These are phyloP conservation scores for Cephalopterus ornatus DNA, from an alignment of 2,113 vertebrate species.

Conservation along the genomic window DNA sequence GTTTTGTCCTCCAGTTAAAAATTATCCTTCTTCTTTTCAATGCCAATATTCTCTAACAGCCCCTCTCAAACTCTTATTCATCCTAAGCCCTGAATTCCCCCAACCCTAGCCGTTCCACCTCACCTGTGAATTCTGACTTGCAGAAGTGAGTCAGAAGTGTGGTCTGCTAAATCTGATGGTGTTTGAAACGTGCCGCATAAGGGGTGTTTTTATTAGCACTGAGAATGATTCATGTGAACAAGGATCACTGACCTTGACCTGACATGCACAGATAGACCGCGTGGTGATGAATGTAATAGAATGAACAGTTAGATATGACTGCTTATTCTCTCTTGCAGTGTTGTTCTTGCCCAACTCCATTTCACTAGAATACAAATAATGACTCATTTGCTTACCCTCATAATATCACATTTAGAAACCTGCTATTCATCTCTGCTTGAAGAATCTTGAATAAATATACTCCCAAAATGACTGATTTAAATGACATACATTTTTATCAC, in stretches of 20 bases:
- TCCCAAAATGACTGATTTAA: background rate
- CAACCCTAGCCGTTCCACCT: fast-evolving
- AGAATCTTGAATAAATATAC: conserved; percentile 12
- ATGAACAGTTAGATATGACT: conserved; percentile 27
- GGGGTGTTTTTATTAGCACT: conserved; percentile 2
- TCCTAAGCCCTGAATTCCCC: background rate
- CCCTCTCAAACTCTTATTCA: background rate
- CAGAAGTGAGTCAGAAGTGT: background rate
- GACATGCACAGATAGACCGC: conserved; percentile 10
- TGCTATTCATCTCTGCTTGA: background rate
- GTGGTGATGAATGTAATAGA: conserved; percentile 36
- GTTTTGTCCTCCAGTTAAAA: background rate
- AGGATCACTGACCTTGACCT: conserved; percentile 48
- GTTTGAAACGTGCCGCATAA: background rate
- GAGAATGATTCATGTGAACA: conserved; percentile 40
- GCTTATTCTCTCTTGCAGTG: background rate
- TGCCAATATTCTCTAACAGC: background rate
- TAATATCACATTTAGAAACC: conserved; percentile 24
- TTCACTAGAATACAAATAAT: conserved; percentile 24
- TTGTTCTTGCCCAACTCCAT: background rate
- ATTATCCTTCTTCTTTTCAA: background rate
- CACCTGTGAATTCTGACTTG: background rate
- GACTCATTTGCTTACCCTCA: conserved; percentile 41
- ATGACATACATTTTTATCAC: conserved; percentile 12
- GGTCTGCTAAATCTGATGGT: background rate